Conservation (phyloP, 2,113 vertebrate genomes). For the Vulpes lagopus region DNA sequence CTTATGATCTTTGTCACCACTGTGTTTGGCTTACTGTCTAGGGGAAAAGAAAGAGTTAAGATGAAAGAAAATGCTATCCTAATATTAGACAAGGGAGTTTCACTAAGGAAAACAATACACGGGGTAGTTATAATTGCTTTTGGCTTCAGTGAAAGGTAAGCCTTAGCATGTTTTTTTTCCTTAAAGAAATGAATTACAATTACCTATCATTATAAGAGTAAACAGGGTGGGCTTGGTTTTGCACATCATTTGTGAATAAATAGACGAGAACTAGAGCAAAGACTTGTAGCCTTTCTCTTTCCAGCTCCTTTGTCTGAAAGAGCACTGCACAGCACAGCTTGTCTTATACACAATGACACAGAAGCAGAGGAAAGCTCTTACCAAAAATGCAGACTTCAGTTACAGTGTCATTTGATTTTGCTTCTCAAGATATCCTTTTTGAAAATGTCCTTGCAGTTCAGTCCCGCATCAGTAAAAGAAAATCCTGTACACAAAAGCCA, state of each 20-base stretch:
- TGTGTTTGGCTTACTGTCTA: not conserved
- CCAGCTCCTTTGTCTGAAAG: constrained; percentile 36
- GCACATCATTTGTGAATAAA: not conserved
- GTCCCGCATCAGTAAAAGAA: constrained; percentile 16
- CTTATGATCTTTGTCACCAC: not conserved
- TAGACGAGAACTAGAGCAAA: not conserved
- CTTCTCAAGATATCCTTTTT: not conserved
- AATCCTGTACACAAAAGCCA: not conserved
- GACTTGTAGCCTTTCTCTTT: not conserved
- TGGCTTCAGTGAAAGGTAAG: not conserved
- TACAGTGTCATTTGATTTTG: not conserved
- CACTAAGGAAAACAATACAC: not conserved
- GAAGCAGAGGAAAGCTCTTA: not conserved
- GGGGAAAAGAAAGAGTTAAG: not conserved
- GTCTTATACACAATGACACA: not conserved
- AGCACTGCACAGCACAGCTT: fast-evolving
- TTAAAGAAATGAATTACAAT: not conserved
- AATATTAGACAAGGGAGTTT: not conserved
- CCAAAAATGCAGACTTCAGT: not conserved
- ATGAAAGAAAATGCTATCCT: constrained; percentile 11
- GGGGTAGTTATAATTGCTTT: not conserved
- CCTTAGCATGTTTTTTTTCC: constrained; percentile 10
- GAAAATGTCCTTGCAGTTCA: not conserved
- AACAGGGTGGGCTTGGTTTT: not conserved
- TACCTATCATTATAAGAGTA: not conserved